Evolutionary conservation across 30 jellyfish, hydroid and myxozoan species (phyloP).

Genomic region (Pseudorhiza aurosa): DNA sequence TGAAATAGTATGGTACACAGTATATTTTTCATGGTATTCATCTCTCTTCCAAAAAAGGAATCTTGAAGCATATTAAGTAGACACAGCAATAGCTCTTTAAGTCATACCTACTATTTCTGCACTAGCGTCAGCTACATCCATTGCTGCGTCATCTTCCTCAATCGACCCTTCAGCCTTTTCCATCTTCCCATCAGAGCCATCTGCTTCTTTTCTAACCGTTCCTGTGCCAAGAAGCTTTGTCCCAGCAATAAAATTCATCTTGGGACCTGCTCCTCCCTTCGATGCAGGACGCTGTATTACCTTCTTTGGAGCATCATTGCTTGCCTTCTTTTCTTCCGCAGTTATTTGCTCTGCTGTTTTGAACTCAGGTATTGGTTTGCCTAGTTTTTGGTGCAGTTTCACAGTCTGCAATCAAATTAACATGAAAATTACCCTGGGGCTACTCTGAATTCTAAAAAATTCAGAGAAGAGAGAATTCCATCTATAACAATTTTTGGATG

Average conservation of each 20-base stretch:
- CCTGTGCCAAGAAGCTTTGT: conserved; percentile 74
- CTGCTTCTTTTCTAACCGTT: conserved; percentile 51
- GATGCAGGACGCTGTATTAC: conserved; percentile 68
- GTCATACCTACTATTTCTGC: conserved; percentile 86
- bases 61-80: neutral
- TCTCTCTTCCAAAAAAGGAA: neutral
- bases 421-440: neutral
- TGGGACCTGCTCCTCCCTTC: conserved; percentile 70
- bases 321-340: conserved; percentile 57
- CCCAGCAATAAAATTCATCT: conserved; percentile 94
- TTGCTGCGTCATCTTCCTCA: conserved; percentile 33
- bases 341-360: conserved; percentile 68
- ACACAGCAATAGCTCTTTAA: neutral
- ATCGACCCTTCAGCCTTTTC: conserved; percentile 39
- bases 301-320: conserved; percentile 34
- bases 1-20: neutral
- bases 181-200: conserved; percentile 1
- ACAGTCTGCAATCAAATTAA: conserved; percentile 51
- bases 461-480: too few species aligned
- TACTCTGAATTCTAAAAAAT: too few species aligned
- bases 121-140: conserved; percentile 17
- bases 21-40: neutral
- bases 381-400: conserved; percentile 94
- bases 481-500: too few species aligned
- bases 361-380: conserved; percentile 93